Evolutionary conservation across 2,113 vertebrate species (phyloP).

Genomic region (Osmerus eperlanus): DNA sequence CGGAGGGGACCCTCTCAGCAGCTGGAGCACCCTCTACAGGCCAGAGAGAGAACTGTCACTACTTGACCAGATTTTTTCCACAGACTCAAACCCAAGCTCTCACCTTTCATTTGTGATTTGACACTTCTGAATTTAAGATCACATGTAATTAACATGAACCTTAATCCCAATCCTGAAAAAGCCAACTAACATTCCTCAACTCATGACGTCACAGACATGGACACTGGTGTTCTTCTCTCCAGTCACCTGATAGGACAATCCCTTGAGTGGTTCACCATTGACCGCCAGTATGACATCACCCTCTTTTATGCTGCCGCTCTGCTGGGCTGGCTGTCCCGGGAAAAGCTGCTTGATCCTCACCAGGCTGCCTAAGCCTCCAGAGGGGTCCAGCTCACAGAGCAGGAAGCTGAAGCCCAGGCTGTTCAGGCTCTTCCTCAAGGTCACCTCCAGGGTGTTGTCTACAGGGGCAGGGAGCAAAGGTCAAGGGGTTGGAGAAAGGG

Average conservation of each 20-base stretch:
- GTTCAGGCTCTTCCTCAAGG: conserved; percentile 74
- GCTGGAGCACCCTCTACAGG: conserved; percentile 78
- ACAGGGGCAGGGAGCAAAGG: conserved; percentile 42
- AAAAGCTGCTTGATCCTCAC: conserved; percentile 84
- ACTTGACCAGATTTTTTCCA: background rate
- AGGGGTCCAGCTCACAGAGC: conserved; percentile 71
- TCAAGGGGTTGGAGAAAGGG: background rate
- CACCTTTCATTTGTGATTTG: too few species aligned
- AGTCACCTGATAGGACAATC: conserved; percentile 79
- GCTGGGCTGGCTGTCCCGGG: conserved; percentile 82
- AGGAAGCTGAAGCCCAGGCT: conserved; percentile 88
- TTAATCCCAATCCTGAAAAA: background rate
- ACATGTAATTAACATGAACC: too few species aligned
- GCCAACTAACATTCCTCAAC: background rate
- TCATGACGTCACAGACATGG: background rate
- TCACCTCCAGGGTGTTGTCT: conserved; percentile 83
- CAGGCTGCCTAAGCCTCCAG: conserved; percentile 61
- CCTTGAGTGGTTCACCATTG: conserved; percentile 77
- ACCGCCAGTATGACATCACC: conserved; percentile 85
- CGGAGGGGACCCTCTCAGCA: conserved; percentile 74
- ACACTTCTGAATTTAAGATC: too few species aligned
- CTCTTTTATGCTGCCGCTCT: conserved; percentile 74
- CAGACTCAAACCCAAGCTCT: too few species aligned
- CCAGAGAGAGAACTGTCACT: conserved; percentile 11
- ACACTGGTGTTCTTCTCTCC: background rate